Conservation (phyloP, 2,888 invertebrate genomes). For the Mesorhabditis sp. region DNA sequence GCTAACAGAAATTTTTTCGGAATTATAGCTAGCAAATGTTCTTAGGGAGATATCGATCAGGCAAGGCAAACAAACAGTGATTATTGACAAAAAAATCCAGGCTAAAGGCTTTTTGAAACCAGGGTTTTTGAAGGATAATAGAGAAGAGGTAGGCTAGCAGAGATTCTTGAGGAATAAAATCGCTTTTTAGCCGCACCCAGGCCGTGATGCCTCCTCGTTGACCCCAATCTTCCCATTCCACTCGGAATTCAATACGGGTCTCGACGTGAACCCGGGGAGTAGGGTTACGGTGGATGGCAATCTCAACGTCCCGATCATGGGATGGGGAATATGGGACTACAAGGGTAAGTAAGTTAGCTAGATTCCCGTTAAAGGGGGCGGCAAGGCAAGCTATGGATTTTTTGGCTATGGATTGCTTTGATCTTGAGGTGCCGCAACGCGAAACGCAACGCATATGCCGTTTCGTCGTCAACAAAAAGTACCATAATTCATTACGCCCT, state of each 20-base stretch:
- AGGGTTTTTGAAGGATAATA: too few species aligned
- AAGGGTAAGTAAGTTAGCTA: slow-evolving; percentile 24
- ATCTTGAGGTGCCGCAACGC: too few species aligned
- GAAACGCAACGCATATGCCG: too few species aligned
- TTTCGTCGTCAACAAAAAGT: too few species aligned
- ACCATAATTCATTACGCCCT: too few species aligned
- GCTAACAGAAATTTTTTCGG: background rate
- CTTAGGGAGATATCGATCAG: too few species aligned
- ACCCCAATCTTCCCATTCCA: slow-evolving; percentile 48
- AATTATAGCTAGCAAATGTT: background rate
- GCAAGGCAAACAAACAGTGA: too few species aligned
- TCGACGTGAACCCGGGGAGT: slow-evolving; percentile 48
- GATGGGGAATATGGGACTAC: slow-evolving; percentile 53
- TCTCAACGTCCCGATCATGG: slow-evolving; percentile 45
- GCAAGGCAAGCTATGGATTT: background rate
- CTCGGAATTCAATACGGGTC: slow-evolving; percentile 46
- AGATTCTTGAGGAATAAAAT: too few species aligned
- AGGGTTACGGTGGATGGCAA: slow-evolving; percentile 47
- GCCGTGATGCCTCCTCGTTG: slow-evolving; percentile 45
- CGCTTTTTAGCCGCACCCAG: slow-evolving; percentile 43
- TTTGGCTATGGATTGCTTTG: background rate
- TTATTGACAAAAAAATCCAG: too few species aligned
- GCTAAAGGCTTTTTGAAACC: too few species aligned
- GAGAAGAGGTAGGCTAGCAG: too few species aligned
- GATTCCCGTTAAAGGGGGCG: background rate